Evolutionary conservation across 2,888 invertebrate species (phyloP).

Genomic region (Luperina nickerlii): DNA sequence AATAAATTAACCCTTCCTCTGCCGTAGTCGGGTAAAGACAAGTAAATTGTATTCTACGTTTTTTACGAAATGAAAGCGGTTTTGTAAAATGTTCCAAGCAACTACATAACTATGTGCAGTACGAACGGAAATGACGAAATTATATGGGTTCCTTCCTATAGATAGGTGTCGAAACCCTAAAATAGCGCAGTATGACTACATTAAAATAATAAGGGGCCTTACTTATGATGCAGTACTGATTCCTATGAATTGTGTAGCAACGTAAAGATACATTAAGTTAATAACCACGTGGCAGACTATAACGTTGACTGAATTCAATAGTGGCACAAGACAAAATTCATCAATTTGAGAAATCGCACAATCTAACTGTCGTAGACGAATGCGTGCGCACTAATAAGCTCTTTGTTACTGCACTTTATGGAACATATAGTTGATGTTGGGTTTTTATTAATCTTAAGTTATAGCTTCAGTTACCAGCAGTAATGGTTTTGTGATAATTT

Average conservation of each 20-base stretch:
- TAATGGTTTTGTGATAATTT: too few species aligned
- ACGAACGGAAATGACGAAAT: conserved; percentile 49
- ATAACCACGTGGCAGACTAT: not conserved
- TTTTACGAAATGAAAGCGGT: not conserved
- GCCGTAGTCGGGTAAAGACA: not conserved
- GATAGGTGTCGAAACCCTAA: conserved; percentile 48
- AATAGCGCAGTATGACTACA: conserved; percentile 43
- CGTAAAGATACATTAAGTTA: not conserved
- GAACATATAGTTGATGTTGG: too few species aligned
- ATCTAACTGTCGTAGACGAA: too few species aligned
- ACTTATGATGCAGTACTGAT: conserved; percentile 2
- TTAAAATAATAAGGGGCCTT: conserved; percentile 37
- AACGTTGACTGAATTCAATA: too few species aligned
- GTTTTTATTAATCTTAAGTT: too few species aligned
- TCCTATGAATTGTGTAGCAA: not conserved
- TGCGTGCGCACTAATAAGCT: too few species aligned
- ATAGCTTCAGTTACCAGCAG: too few species aligned
- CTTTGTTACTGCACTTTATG: too few species aligned
- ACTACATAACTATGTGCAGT: conserved; percentile 18
- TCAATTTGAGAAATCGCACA: too few species aligned
- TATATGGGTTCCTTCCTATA: conserved; percentile 50
- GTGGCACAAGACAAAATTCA: too few species aligned
- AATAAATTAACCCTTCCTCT: conserved; percentile 6
- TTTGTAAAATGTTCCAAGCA: conserved; percentile 20
- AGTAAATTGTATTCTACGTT: not conserved